Evolutionary conservation across 2,113 vertebrate genomes (phyloP).

Genomic region (Campylomormyrus tamandua): DNA sequence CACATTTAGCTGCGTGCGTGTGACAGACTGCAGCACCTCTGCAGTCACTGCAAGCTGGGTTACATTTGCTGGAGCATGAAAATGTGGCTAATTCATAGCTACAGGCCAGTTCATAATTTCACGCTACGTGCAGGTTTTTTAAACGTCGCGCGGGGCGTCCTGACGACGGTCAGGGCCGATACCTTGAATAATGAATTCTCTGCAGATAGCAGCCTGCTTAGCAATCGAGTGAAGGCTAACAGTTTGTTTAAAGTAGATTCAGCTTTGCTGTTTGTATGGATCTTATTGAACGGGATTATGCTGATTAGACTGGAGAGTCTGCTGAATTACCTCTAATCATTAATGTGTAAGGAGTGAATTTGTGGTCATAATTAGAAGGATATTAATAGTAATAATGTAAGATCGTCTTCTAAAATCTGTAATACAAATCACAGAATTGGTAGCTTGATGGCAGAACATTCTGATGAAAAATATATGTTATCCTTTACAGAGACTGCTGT

Average conservation of each 20-base stretch:
- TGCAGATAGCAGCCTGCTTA: neutral
- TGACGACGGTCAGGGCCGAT: neutral
- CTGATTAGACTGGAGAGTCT: neutral
- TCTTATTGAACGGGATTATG: neutral
- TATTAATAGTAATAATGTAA: neutral
- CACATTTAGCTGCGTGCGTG: neutral
- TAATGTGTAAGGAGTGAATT: neutral
- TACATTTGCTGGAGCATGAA: neutral
- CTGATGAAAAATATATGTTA: neutral
- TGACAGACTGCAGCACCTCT: neutral
- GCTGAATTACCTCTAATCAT: neutral
- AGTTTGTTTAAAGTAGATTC: neutral
- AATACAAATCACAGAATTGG: neutral
- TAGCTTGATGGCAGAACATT: neutral
- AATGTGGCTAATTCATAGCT: constrained; percentile 5
- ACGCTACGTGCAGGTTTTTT: neutral
- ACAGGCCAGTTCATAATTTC: neutral
- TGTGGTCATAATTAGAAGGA: neutral
- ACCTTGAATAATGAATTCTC: constrained; percentile 2
- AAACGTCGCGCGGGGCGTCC: neutral
- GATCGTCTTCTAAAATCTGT: neutral
- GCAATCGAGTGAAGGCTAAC: neutral
- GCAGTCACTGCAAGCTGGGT: neutral
- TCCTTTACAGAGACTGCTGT: neutral
- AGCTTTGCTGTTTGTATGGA: neutral